Percentiles rank a stretch among this genome's conserved stretches.
Conservation (phyloP, 1,140 invertebrate genomes). For the Cherax quadricarinatus region DNA sequence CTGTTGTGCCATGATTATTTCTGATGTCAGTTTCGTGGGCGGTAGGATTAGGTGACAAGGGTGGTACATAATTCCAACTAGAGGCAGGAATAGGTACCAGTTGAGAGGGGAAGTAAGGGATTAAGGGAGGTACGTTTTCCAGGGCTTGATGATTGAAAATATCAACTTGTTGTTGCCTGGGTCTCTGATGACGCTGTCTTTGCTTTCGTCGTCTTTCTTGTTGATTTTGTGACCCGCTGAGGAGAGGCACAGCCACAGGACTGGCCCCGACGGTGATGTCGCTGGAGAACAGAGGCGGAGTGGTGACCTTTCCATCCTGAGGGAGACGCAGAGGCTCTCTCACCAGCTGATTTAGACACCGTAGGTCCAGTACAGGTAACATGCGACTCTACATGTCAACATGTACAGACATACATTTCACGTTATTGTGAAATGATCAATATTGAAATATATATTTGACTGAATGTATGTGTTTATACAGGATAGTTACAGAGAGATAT, state of each 20-base stretch:
- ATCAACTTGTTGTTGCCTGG: neutral
- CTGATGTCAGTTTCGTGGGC: neutral
- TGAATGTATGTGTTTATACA: too few relatives aligned
- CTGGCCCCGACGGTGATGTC: neutral
- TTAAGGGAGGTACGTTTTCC: conserved; percentile 31
- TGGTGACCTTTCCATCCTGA: conserved; percentile 48
- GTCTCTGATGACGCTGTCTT: conserved; percentile 37
- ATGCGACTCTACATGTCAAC: too few relatives aligned
- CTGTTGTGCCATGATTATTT: neutral
- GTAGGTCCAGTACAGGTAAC: too few relatives aligned
- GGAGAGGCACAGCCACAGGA: neutral
- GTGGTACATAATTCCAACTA: neutral
- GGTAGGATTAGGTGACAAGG: neutral
- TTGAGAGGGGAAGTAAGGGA: neutral
- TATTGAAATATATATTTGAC: too few relatives aligned
- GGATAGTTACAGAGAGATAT: too few relatives aligned
- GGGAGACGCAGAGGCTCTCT: neutral
- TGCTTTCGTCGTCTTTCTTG: conserved; percentile 29
- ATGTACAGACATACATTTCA: too few relatives aligned
- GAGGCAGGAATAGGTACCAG: too few relatives aligned
- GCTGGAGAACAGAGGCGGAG: conserved; percentile 20
- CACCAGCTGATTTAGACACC: too few relatives aligned
- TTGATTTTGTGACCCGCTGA: neutral
- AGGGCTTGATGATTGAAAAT: neutral
- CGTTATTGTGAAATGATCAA: neutral